Evolutionary conservation across 30 jellyfish, hydroid and myxozoan species (phyloP), one percentile per base, ranked within the genome.

Genomic region (Hydractinia echinata): DNA sequence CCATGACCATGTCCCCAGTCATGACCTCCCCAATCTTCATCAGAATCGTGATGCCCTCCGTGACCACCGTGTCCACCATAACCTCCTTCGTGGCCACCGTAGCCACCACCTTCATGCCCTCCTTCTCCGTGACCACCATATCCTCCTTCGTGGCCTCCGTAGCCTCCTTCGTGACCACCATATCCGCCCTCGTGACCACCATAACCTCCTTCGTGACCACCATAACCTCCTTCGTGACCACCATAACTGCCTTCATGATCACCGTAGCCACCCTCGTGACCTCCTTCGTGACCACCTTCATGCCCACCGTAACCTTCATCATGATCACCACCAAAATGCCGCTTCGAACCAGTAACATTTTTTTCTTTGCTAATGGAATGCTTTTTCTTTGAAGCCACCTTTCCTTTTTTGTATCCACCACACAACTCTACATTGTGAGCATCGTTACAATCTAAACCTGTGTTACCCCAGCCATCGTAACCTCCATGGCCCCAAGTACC

Each of bases 1-100:
- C 77, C 96, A 15, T 93, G 94, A 10, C 96, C 96, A 82, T 93
- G 96, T 6, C 96, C 99, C 96, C 96, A 88, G 71, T 93, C 89
- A 66, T 76, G 95, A 55, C 80, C 83, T 62, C 92, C 98, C 91
- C 91, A 90, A 68, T 74, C 94, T 0, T 83, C 99, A 76, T 76
- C 95, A 62, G 53, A 19, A 51, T 61, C 61, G 21, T 77, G 82
- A 19, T 85, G 94, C 5, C 87, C 95, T 50, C 87, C 97, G 54
- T 61, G 62, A 52, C 95, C 96, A 9, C 90, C 96, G 8, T 72
- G 70, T n/a, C 86, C 96, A 30, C 96, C 96, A 15, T 53, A 53
- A 13, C 85, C 85, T 53, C 74, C 85, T 13, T 77, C 81, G 2
- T 56, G 72, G 74, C 83, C 84, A 51, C 82, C 82, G 30, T 58